Evolutionary conservation across 2,113 vertebrate genomes (phyloP), one percentile per base, ranked within the genome.

Genomic region (Actenoides hombroni): DNA sequence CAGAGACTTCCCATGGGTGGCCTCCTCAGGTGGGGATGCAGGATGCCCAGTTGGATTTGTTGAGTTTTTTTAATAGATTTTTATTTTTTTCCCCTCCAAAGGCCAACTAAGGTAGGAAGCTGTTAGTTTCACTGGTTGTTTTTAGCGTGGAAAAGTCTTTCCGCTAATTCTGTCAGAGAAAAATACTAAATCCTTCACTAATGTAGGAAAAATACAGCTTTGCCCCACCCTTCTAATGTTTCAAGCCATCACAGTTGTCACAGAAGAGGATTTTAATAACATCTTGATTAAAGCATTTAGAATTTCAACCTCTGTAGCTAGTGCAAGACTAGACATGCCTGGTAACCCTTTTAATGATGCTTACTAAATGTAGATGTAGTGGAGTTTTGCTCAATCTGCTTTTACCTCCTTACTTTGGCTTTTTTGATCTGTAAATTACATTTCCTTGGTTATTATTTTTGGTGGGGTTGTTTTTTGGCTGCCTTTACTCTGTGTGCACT

Each of bases 61-160:
- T 75, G 33, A 71, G 29, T 5, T 79, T 81, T 63, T 79, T 67
- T 46, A 35, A 49, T 89, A 96, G 95, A 94, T 65, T 86, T 91
- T 93, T 82, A n/a, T 61, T 63, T 57, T 46, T 51, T 51, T 80
- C 37, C 37, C 40, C 67, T 37, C 84, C 56, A 92, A 95, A 94
- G 81, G 67, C 77, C 86, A 92, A n/a, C 57, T 37, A 94, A 96
- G 91, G 96, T 96, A 94, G 92, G 92, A 97, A 80, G 64, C 54
- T 90, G n/a, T 79, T 86, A 87, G 63, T 95, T 90, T 78, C 18
- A 14, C 46, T 86, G 48, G 51, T 79, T 14, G 6, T 65, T 95
- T 19, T 85, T 92, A 65, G n/a, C 42, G 92, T 96, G 96, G 94
- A 94, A 94, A 51, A 76, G 48, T 76, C 60, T 91, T 97, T 94